phyloP scores from a whole-genome alignment of 2,113 vertebrate species.

The Mastomys coucha region DNA sequence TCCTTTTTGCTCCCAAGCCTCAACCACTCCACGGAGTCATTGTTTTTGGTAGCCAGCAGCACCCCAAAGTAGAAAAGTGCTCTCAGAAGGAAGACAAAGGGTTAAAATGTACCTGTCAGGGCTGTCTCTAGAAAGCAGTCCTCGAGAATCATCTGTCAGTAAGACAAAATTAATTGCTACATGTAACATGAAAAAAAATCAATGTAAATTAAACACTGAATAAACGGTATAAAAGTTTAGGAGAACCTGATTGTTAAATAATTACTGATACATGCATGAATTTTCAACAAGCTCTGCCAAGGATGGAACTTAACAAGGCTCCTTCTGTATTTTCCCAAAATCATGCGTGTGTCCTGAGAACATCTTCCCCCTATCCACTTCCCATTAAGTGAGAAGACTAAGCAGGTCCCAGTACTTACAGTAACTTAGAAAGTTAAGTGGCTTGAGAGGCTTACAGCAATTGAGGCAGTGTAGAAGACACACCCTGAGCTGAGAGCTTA shows the following conservation, averaged over 20 bases:
- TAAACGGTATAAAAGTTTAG: conserved; percentile 78
- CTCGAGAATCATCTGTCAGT: conserved; percentile 88
- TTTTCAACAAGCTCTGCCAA: conserved; percentile 53
- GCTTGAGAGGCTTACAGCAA: background rate
- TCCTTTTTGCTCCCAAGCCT: accelerated
- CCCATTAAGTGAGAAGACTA: conserved; percentile 54
- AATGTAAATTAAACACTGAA: conserved; percentile 82
- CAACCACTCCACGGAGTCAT: background rate
- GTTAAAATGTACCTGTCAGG: conserved; percentile 87
- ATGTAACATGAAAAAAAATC: conserved; percentile 76
- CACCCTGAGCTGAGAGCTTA: conserved; percentile 47
- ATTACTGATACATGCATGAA: conserved; percentile 70
- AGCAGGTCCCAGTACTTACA: conserved; percentile 68
- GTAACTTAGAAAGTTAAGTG: conserved; percentile 87
- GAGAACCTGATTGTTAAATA: conserved; percentile 70
- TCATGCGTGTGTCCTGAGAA: background rate
- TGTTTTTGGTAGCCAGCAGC: background rate
- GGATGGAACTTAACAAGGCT: conserved; percentile 2
- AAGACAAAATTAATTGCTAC: conserved; percentile 88
- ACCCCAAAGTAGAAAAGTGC: conserved; percentile 11
- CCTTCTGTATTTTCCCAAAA: conserved; percentile 61
- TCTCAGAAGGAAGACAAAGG: conserved; percentile 79
- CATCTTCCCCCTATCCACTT: background rate
- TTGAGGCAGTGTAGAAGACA: conserved; percentile 55
- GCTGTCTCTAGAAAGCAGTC: conserved; percentile 86